A percentile compares a stretch with the other conserved stretches of the same genome.
These are phyloP conservation scores for Illadopsis cleaveri DNA, from an alignment of 2,113 vertebrate species.

Conservation along the genomic window DNA sequence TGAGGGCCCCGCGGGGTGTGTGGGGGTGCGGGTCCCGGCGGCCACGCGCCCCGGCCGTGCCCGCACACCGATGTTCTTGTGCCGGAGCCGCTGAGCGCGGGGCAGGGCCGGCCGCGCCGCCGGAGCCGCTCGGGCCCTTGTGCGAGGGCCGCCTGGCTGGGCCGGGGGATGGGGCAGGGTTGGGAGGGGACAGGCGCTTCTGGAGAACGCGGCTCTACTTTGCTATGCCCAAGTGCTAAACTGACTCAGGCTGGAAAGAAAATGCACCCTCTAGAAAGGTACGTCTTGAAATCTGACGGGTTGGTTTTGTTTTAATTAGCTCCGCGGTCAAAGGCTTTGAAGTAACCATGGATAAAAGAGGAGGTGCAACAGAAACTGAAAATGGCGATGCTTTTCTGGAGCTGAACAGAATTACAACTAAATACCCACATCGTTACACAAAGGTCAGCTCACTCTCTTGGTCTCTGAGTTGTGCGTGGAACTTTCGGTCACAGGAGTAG, in stretches of 20 bases:
- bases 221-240: rapidly evolving
- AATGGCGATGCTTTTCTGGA: conserved; percentile 78
- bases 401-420: conserved; percentile 66
- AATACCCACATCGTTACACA: conserved; percentile 85
- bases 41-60: not conserved
- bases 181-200: rapidly evolving
- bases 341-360: conserved; percentile 88
- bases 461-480: not conserved
- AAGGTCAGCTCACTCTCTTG: conserved; percentile 77
- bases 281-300: rapidly evolving
- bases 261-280: rapidly evolving
- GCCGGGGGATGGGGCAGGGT: rapidly evolving
- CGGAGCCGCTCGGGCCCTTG: rapidly evolving
- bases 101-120: not conserved
- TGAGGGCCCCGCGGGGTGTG: not conserved
- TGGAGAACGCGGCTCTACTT: rapidly evolving
- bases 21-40: not conserved
- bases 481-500: rapidly evolving
- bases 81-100: not conserved
- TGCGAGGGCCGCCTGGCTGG: rapidly evolving
- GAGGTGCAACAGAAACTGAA: conserved; percentile 77
- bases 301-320: conserved; percentile 14
- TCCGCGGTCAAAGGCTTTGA: conserved; percentile 32
- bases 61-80: rapidly evolving
- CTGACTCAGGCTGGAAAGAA: rapidly evolving